Conservation (phyloP, 2,113 vertebrate species). For the Pterocles gutturalis region DNA sequence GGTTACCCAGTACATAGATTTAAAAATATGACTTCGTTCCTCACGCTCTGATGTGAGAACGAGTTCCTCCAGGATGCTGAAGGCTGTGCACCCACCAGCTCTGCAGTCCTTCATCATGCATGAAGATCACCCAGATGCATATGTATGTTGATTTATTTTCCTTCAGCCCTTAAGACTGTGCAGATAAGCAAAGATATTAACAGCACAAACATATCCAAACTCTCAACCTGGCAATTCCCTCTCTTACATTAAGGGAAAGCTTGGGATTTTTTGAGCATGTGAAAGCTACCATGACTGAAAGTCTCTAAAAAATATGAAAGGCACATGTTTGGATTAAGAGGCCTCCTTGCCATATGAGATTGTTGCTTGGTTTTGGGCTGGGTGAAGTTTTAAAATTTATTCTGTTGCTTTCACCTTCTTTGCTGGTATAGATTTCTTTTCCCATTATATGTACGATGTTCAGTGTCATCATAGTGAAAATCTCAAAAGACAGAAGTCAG, state of each 20-base stretch:
- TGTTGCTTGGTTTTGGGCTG: not conserved
- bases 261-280: not conserved
- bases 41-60: not conserved
- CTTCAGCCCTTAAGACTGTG: not conserved
- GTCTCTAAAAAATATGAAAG: not conserved
- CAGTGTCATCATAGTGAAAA: not conserved
- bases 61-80: not conserved
- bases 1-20: not conserved
- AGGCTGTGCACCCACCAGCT: not conserved
- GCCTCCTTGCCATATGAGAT: accelerated
- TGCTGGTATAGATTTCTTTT: not conserved
- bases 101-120: not conserved
- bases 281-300: not conserved
- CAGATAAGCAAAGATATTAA: not conserved
- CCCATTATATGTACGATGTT: not conserved
- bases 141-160: not conserved
- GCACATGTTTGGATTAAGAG: not conserved
- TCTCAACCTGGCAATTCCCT: not conserved
- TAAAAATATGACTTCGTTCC: not conserved
- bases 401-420: not conserved
- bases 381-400: not conserved
- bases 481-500: not conserved
- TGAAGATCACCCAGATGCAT: not conserved
- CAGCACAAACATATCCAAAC: not conserved
- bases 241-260: not conserved